Conservation (phyloP, 2,113 vertebrate species). For the Anhinga anhinga region DNA sequence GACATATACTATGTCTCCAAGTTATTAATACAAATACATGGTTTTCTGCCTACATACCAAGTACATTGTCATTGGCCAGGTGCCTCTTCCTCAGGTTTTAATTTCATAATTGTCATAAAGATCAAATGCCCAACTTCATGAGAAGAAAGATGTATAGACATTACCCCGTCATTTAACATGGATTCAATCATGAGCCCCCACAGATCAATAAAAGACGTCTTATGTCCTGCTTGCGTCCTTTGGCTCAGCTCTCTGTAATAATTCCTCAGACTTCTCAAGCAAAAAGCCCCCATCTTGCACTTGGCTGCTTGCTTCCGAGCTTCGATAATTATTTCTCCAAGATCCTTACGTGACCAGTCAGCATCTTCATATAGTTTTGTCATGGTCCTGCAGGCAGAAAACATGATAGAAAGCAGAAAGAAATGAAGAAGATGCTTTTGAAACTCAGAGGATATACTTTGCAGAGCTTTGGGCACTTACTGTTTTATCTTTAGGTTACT, state of each 20-base stretch:
- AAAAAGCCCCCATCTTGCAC: constrained; percentile 70
- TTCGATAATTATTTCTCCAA: constrained; percentile 65
- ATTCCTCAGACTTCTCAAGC: constrained; percentile 70
- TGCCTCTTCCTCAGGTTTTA: neutral
- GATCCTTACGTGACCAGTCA: constrained; percentile 82
- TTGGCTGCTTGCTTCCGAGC: constrained; percentile 76
- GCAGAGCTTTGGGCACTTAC: neutral
- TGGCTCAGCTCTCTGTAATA: constrained; percentile 75
- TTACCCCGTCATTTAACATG: constrained; percentile 81
- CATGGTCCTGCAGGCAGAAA: constrained; percentile 76
- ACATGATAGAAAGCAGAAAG: neutral
- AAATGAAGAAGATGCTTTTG: neutral
- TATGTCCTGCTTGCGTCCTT: constrained; percentile 77
- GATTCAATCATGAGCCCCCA: constrained; percentile 83
- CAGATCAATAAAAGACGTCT: constrained; percentile 81
- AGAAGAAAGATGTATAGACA: neutral
- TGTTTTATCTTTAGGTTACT: neutral
- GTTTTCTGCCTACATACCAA: neutral
- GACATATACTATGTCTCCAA: neutral
- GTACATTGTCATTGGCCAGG: neutral
- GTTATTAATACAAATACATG: neutral
- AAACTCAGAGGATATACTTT: neutral
- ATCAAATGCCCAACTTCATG: neutral
- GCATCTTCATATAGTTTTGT: constrained; percentile 80
- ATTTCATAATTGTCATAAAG: neutral